Base-by-base conservation (phyloP, 2,113 vertebrate genomes). In the Protobothrops mucrosquamatus region DNA sequence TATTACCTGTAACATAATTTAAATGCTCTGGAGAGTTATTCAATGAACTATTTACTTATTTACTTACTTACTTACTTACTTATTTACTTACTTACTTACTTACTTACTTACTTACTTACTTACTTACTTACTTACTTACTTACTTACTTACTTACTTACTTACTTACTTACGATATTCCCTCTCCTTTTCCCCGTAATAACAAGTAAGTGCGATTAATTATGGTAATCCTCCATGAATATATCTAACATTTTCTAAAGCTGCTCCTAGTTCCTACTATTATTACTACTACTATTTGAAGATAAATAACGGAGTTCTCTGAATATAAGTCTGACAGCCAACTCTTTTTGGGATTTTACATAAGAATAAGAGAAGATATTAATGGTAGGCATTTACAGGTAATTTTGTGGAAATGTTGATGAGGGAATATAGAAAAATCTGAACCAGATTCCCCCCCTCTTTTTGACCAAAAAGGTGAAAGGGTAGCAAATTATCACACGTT, bases 401-500 rank as follows among this genome's bases (percentile, higher is more conserved):
- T 88, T n/a, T 89, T 85, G 29, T 89, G 91, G 51, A 89, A 43
- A 94, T 92, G 91, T 48, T 48, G 91, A 94, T 24, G 26, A 34
- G 91, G 91, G 95, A 52, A 93, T 94, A 55, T 94, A 91, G 91
- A 81, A 89, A 93, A 94, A 87, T 88, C 93, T 57, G 89, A 90
- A 87, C 59, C 43, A 1, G 56, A 87, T 92, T 95, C 95, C 69
- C n/a, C 69, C 7, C 1, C 7, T 51, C 12, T 94, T 94, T 81
- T 91, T 0, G 26, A 34, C 59, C 18, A 11, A 2, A 69, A 92
- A 95, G 95, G 95, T 96, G 95, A 96, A 96, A 97, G 96, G 96
- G 93, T 95, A 96, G 92, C 0, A 0, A 93, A 95, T 96, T 96
- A 97, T 97, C 96, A 90, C 94, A 22, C 92, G 64, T 81, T 0